Evolutionary conservation across 23 tunicate genomes (phyloP), one percentile per base, ranked within the genome.

Genomic region (Ciona savignyi): DNA sequence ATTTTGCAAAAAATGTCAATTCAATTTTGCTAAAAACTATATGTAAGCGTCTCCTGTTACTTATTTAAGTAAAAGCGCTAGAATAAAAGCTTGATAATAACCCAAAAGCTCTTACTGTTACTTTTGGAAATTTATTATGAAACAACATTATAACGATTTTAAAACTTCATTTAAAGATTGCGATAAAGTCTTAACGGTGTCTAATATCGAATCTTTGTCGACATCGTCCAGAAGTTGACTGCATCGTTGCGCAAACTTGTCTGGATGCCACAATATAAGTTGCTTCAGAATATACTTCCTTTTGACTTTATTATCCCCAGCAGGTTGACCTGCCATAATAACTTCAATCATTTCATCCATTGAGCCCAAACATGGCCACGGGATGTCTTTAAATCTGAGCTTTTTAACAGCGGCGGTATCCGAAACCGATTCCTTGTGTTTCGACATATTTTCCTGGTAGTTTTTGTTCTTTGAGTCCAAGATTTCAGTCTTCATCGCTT

Each of bases 281-380:
- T 92, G 98, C 48, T 72, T 80, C 27, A 80, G 32, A 49, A 92
- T 81, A 35, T 60, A 74, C 65, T 85, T 85, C 22, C 80, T 49
- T 31, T 56, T 30, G n/a, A n/a, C n/a, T n/a, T n/a, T n/a, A n/a
- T n/a, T n/a, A 33, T 77, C 76, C 19, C 61, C 20, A 15, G 51
- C 74, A 4, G 71, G 67, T 4, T 48, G 30, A 4, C 79, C 91
- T 1, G 74, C 79, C 80, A 92, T 65, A 6, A 92, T 79, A 2
- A 92, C 98, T 60, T 92, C 98, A 25, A 85, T 81, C 98, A 85
- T 85, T 60, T 92, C 98, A 1, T 73, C 70, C 1, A 83, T 71
- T 28, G 87, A 82, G 25, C 98, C 98, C 2, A 48, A 81, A 66
- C 98, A 93, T 22, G 98, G 98, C 98, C 98, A 93, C 0, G 98